Percentiles rank a stretch among this genome's conserved stretches.
phyloP scores from a whole-genome alignment of 2,113 vertebrate species.

The Regulus satrapa region DNA sequence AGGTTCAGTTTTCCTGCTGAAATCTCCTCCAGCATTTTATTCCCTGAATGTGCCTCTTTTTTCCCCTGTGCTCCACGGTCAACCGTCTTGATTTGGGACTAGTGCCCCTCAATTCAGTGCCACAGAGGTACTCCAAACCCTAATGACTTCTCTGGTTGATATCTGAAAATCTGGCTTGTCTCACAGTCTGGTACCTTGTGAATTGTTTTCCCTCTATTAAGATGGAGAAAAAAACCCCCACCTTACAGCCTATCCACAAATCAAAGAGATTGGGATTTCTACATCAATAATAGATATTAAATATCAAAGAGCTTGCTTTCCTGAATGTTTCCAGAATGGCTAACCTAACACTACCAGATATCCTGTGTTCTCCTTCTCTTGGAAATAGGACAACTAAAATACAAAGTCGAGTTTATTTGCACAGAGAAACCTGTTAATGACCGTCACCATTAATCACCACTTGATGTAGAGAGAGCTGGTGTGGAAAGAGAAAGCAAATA shows the following conservation, averaged over 20 bases:
- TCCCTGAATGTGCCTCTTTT: not conserved
- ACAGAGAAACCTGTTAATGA: not conserved
- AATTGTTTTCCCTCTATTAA: not conserved
- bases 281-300: not conserved
- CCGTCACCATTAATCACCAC: not conserved
- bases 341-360: not conserved
- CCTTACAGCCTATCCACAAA: not conserved
- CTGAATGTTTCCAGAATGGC: not conserved
- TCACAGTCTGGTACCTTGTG: not conserved
- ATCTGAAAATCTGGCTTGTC: not conserved
- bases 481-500: not conserved
- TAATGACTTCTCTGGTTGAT: not conserved
- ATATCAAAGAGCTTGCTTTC: not conserved
- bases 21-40: not conserved
- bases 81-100: not conserved
- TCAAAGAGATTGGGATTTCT: not conserved
- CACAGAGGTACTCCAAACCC: not conserved
- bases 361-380: not conserved
- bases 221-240: fast-evolving
- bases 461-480: not conserved
- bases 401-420: not conserved
- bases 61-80: fast-evolving
- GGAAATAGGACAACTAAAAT: not conserved
- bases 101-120: not conserved
- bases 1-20: not conserved